These are phyloP conservation scores for Erythrolamprus reginae DNA, from an alignment of 2,113 vertebrate genomes.

Conservation along the genomic window DNA sequence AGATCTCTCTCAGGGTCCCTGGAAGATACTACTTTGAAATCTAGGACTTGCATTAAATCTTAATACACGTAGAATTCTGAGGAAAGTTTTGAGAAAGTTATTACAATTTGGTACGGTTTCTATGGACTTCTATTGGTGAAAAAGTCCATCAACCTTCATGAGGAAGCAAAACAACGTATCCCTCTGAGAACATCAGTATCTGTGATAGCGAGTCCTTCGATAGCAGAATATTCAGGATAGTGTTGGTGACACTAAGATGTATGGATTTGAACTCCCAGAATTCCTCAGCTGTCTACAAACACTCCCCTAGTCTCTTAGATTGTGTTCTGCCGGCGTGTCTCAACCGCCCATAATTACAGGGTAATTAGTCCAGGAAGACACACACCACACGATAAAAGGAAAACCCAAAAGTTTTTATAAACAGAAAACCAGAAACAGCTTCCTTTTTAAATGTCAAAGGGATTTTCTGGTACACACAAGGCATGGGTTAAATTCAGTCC, in stretches of 20 bases:
- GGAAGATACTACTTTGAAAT: slow-evolving; percentile 5
- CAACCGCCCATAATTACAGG: no score
- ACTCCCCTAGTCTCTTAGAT: background rate
- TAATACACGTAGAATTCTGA: background rate
- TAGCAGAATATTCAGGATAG: background rate
- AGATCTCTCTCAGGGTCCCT: background rate
- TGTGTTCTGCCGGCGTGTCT: no score
- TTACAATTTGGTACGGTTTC: background rate
- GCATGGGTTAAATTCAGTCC: no score
- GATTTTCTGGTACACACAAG: no score
- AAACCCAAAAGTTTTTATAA: no score
- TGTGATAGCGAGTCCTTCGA: background rate
- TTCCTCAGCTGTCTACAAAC: background rate
- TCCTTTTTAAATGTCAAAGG: no score
- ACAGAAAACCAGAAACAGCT: no score
- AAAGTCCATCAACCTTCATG: background rate
- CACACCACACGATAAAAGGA: no score
- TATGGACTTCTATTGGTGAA: background rate
- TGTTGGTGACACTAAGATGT: background rate
- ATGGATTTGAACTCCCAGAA: background rate
- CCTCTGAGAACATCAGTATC: background rate
- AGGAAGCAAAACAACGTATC: background rate
- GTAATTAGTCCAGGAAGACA: no score
- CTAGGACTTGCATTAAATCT: background rate
- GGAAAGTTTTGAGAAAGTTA: background rate